phyloP scores from a whole-genome alignment of 2,888 invertebrate genomes.

The Protophormia terraenovae region DNA sequence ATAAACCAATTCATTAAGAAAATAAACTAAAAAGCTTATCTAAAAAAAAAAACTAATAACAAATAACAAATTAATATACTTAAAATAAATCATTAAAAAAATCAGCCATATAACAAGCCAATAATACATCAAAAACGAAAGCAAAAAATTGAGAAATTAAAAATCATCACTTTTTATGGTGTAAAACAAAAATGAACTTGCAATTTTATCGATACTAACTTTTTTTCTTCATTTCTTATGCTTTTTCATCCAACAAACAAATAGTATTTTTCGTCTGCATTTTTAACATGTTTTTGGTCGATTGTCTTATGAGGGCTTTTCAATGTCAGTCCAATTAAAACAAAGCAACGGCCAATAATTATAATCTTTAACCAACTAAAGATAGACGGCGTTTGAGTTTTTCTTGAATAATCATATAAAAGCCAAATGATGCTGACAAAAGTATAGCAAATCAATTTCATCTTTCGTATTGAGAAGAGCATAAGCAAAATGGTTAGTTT shows the following conservation, averaged over 20 bases:
- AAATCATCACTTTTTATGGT: not conserved
- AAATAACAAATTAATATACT: not conserved
- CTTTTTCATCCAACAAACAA: not conserved
- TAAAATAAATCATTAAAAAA: not conserved
- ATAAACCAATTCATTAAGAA: not conserved
- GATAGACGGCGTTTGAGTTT: not conserved
- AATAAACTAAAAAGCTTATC: not conserved
- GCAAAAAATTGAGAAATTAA: not conserved
- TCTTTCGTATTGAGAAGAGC: slow-evolving; percentile 20
- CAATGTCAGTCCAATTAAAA: slow-evolving; percentile 61
- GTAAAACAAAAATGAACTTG: not conserved
- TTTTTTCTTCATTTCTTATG: not conserved
- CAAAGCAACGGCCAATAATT: slow-evolving; percentile 27
- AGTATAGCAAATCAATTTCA: slow-evolving; percentile 43
- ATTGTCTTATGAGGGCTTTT: slow-evolving; percentile 21
- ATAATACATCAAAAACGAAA: not conserved
- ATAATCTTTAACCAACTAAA: not conserved
- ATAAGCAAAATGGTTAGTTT: slow-evolving; percentile 38
- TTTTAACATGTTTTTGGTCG: not conserved
- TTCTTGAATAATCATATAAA: slow-evolving; percentile 61
- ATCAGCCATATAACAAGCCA: not conserved
- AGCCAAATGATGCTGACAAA: slow-evolving; percentile 6
- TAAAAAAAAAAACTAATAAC: not conserved
- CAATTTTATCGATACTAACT: slow-evolving; percentile 5
- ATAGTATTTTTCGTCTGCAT: slow-evolving; percentile 18